These are phyloP conservation scores for Heliconius nattereri DNA, from an alignment of 1,140 invertebrate species.

Conservation along the genomic window DNA sequence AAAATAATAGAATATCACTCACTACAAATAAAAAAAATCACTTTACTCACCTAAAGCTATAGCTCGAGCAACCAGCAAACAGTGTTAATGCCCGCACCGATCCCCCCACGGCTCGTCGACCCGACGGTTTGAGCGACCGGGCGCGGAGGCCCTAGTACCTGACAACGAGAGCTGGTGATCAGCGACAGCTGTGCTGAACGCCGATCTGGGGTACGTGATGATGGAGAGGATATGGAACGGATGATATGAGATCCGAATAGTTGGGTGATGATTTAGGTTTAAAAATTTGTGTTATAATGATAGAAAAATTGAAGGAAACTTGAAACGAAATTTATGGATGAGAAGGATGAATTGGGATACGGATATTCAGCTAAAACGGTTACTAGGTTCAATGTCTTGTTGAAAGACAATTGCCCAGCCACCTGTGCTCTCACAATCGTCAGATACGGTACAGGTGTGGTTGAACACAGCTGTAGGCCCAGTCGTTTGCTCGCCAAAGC, in stretches of 20 bases:
- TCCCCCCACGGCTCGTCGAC: constrained; percentile 68
- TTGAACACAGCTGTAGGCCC: constrained; percentile 69
- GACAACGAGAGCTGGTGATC: constrained; percentile 60
- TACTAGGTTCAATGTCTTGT: constrained; percentile 76
- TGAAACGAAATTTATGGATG: background rate
- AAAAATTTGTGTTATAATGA: background rate
- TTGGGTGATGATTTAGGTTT: too few relatives aligned
- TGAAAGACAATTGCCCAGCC: constrained; percentile 78
- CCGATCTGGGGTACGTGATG: constrained; percentile 25
- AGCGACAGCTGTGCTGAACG: constrained; percentile 52
- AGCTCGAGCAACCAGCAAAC: constrained; percentile 63
- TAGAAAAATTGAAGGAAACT: background rate
- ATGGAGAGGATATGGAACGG: constrained; percentile 17
- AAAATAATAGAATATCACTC: too few relatives aligned
- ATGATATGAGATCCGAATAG: background rate
- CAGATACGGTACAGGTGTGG: constrained; percentile 71
- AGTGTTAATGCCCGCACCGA: constrained; percentile 65
- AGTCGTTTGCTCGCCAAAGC: constrained; percentile 46
- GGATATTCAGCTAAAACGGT: constrained; percentile 44
- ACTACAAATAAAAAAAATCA: background rate
- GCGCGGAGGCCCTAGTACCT: constrained; percentile 78
- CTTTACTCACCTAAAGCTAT: constrained; percentile 62
- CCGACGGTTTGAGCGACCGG: constrained; percentile 73
- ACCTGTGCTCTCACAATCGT: constrained; percentile 56
- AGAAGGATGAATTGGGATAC: background rate